phyloP scores from a whole-genome alignment of 2,113 vertebrate species.

The Pungitius pungitius region DNA sequence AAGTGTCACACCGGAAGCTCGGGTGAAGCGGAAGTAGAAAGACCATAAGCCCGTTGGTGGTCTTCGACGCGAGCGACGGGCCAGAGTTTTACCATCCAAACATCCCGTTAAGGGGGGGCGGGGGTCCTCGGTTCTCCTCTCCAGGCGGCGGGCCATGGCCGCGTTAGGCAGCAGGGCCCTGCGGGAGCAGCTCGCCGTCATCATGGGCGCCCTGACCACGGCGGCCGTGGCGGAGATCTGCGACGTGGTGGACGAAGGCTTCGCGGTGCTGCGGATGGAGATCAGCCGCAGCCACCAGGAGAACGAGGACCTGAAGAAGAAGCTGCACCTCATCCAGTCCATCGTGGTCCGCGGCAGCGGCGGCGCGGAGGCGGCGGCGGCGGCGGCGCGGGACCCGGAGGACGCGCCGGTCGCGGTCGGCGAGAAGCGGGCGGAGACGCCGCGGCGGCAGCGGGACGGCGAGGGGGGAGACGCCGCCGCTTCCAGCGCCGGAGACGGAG shows the following conservation, averaged over 20 bases:
- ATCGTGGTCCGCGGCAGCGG: constrained; percentile 59
- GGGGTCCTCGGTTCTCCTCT: background rate
- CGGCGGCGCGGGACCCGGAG: background rate
- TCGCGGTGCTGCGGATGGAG: constrained; percentile 65
- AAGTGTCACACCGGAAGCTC: constrained; percentile 19
- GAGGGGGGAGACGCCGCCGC: background rate
- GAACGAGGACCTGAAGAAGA: constrained; percentile 73
- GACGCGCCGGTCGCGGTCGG: background rate
- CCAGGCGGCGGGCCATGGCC: background rate
- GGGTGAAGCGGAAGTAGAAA: background rate
- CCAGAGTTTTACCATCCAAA: background rate
- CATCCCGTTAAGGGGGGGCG: background rate
- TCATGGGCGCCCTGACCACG: constrained; percentile 70
- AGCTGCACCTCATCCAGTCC: constrained; percentile 75
- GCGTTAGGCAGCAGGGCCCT: constrained; percentile 31
- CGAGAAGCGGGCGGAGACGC: background rate
- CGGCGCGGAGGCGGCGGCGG: background rate
- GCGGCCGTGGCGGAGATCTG: constrained; percentile 76
- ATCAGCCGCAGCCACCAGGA: constrained; percentile 63
- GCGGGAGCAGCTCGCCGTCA: constrained; percentile 64
- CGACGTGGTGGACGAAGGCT: constrained; percentile 69
- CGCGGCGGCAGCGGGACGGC: constrained; percentile 6
- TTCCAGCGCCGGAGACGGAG: constrained; percentile 5
- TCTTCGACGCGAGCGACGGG: background rate
- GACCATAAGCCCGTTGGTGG: too few relatives aligned